Percentiles rank a stretch among this genome's conserved stretches.
These are phyloP conservation scores for Capra hircus DNA, from an alignment of 2,113 vertebrate species.

Conservation along the genomic window DNA sequence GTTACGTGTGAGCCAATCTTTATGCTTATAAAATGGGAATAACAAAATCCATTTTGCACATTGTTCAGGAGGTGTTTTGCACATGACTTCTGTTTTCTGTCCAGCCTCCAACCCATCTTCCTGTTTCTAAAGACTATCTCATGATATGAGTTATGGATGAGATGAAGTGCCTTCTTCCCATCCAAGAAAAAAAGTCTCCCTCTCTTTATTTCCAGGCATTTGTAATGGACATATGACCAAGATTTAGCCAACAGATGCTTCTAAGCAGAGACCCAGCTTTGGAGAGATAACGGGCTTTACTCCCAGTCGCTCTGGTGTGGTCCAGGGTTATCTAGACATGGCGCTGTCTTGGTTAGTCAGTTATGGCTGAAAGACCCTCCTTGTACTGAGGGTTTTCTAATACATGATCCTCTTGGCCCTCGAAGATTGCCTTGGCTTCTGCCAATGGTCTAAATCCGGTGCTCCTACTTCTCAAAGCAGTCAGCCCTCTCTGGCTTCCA, in stretches of 20 bases:
- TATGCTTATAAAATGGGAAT: neutral
- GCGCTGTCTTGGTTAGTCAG: neutral
- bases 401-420: neutral
- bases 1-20: neutral
- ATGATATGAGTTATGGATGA: neutral
- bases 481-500: neutral
- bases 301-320: fast-evolving
- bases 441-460: too few relatives aligned
- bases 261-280: neutral
- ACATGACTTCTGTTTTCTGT: neutral
- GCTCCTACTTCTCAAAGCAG: neutral
- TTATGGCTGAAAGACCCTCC: neutral
- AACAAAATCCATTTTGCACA: neutral
- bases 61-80: neutral
- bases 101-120: neutral
- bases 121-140: neutral
- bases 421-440: neutral
- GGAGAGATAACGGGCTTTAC: neutral
- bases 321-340: neutral
- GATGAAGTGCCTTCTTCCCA: neutral
- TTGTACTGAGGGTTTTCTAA: neutral
- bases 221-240: neutral
- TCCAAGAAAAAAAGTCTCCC: neutral
- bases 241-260: neutral
- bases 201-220: neutral